These are phyloP conservation scores for Virgularia gustaviana DNA, from an alignment of 92 coral and sea anemone species.

Conservation along the genomic window DNA sequence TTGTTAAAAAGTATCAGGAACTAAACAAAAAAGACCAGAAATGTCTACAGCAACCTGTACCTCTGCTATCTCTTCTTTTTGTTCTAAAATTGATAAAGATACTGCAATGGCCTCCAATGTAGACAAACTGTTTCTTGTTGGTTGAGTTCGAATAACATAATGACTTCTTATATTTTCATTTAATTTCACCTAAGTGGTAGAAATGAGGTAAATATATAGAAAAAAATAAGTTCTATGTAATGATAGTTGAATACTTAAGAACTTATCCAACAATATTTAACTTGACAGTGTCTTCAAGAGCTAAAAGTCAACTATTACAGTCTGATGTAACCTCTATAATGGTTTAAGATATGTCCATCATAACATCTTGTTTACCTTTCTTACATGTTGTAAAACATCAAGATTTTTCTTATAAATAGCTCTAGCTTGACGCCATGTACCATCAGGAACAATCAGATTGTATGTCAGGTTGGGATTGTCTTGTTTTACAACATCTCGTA, in stretches of 20 bases:
- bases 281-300: too few species aligned
- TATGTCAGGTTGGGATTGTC: slow-evolving; percentile 36
- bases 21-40: too few species aligned
- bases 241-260: too few species aligned
- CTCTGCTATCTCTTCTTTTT: slow-evolving; percentile 65
- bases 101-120: slow-evolving; percentile 96
- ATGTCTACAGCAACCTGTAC: slow-evolving; percentile 48
- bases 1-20: too few species aligned
- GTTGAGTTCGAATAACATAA: slow-evolving; percentile 95
- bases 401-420: slow-evolving; percentile 63
- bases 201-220: too few species aligned
- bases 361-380: slow-evolving; percentile 61
- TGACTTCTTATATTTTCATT: slow-evolving; percentile 70
- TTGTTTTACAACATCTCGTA: slow-evolving; percentile 22
- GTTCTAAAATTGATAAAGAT: slow-evolving; percentile 68
- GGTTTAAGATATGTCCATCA: not conserved
- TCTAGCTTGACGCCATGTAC: slow-evolving; percentile 95
- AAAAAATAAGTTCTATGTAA: too few species aligned
- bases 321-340: not conserved
- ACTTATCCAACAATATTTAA: too few species aligned
- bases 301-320: too few species aligned
- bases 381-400: slow-evolving; percentile 55
- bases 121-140: slow-evolving; percentile 77
- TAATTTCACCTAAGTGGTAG: slow-evolving; percentile 59
- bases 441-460: slow-evolving; percentile 84